phyloP scores from a whole-genome alignment of 1,140 invertebrate species.

The Drosophila pandora region DNA sequence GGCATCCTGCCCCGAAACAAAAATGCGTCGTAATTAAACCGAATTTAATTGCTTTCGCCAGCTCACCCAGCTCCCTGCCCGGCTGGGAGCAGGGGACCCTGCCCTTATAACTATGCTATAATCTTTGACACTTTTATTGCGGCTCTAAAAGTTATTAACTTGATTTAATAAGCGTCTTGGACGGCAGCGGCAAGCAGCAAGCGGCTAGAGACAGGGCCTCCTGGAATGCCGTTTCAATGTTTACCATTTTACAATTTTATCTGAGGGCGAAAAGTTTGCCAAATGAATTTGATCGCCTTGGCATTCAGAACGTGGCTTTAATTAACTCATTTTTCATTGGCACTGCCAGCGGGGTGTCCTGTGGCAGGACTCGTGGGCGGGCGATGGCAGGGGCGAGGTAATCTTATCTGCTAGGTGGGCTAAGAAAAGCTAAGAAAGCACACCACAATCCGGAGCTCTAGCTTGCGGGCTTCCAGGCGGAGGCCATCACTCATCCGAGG shows the following conservation, averaged over 20 bases:
- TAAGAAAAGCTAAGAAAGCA: background rate
- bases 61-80: background rate
- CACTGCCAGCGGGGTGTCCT: conserved; percentile 46
- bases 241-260: conserved; percentile 73
- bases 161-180: conserved; percentile 81
- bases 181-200: conserved; percentile 7
- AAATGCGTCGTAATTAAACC: conserved; percentile 80
- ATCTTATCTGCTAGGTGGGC: conserved; percentile 65
- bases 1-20: conserved; percentile 43
- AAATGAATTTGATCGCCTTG: conserved; percentile 71
- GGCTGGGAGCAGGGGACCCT: background rate
- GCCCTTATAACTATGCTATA: conserved; percentile 77
- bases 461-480: conserved; percentile 37
- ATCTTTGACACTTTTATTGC: conserved; percentile 83
- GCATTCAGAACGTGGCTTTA: conserved; percentile 74
- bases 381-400: conserved; percentile 39
- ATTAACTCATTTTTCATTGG: conserved; percentile 83
- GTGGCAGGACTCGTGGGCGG: conserved; percentile 6
- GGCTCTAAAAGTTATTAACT: conserved; percentile 82
- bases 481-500: conserved; percentile 65
- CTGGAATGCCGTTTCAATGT: conserved; percentile 42
- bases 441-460: conserved; percentile 11
- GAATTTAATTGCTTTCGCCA: conserved; percentile 78
- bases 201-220: conserved; percentile 5
- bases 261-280: conserved; percentile 54